These are phyloP conservation scores for Emydocephalus ijimae DNA, from an alignment of 2,113 vertebrate genomes.

Conservation along the genomic window DNA sequence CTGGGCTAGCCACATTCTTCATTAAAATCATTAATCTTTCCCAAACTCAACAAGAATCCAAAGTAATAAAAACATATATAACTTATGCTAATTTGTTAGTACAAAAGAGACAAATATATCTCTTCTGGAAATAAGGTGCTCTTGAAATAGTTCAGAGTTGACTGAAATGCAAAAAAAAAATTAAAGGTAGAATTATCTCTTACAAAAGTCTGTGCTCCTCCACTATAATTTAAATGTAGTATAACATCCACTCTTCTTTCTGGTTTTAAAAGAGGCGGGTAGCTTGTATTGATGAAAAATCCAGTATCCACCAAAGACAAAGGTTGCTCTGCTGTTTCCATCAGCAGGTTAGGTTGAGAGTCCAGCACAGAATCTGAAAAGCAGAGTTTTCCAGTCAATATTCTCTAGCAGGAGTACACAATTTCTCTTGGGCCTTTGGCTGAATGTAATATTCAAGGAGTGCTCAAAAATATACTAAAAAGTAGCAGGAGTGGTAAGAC, in stretches of 20 bases:
- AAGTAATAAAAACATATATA: neutral
- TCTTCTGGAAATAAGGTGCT: too few species aligned
- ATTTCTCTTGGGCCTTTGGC: neutral
- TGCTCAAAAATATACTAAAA: neutral
- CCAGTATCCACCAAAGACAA: slow-evolving; percentile 73
- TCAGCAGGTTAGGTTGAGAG: slow-evolving; percentile 63
- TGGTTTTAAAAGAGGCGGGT: slow-evolving; percentile 65
- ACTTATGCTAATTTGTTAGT: neutral
- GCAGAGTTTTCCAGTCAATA: slow-evolving; percentile 33
- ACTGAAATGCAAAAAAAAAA: neutral
- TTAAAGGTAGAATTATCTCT: slow-evolving; percentile 16
- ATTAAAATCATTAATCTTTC: neutral
- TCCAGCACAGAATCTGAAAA: slow-evolving; percentile 68
- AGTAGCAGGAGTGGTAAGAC: neutral
- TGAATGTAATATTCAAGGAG: neutral
- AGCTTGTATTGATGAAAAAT: slow-evolving; percentile 76
- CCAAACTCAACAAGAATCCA: neutral
- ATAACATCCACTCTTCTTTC: slow-evolving; percentile 72
- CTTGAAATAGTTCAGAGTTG: neutral
- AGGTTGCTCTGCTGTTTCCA: slow-evolving; percentile 60
- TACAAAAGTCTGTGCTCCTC: slow-evolving; percentile 61
- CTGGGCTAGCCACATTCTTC: neutral
- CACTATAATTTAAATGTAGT: slow-evolving; percentile 67
- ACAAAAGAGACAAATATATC: neutral
- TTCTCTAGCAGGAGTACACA: neutral